A percentile compares a stretch with the other conserved stretches of the same genome.
These are phyloP conservation scores for Hoplostethus atlanticus DNA, from an alignment of 2,797 vertebrate species.

Conservation along the genomic window DNA sequence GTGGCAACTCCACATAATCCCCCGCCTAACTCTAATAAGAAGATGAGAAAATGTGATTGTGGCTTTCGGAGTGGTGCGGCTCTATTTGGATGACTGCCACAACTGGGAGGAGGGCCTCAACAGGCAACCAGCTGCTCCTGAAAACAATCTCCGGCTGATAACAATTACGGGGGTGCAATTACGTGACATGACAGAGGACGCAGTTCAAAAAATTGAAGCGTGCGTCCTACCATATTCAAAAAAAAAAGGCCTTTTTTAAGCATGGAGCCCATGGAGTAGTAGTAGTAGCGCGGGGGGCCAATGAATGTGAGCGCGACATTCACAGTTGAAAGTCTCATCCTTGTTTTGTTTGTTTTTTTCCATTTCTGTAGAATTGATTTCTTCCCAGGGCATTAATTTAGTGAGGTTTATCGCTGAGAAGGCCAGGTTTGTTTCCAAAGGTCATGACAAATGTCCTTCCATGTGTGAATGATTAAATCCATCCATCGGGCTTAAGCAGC, in stretches of 20 bases:
- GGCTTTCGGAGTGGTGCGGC: conserved; percentile 47
- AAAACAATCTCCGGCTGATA: conserved; percentile 33
- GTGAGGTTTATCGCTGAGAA: conserved; percentile 70
- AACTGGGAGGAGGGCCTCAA: conserved; percentile 37
- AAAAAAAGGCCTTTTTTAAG: conserved; percentile 32
- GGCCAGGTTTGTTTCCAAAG: conserved; percentile 79
- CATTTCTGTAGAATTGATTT: conserved; percentile 77
- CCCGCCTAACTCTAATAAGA: conserved; percentile 70
- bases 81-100: conserved; percentile 66
- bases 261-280: conserved; percentile 19
- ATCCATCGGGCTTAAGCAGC: conserved; percentile 54
- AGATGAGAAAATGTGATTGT: conserved; percentile 77
- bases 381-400: conserved; percentile 68
- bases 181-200: conserved; percentile 64
- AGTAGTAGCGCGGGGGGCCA: conserved; percentile 21
- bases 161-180: conserved; percentile 56
- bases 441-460: conserved; percentile 83
- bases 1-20: conserved; percentile 69
- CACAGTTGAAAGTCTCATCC: conserved; percentile 67
- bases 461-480: conserved; percentile 81
- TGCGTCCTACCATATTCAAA: conserved; percentile 67
- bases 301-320: conserved; percentile 60
- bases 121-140: conserved; percentile 55
- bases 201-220: conserved; percentile 58
- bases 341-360: conserved; percentile 20